phyloP scores from a whole-genome alignment of 2,888 invertebrate genomes.

The Ectemnius lituratus region DNA sequence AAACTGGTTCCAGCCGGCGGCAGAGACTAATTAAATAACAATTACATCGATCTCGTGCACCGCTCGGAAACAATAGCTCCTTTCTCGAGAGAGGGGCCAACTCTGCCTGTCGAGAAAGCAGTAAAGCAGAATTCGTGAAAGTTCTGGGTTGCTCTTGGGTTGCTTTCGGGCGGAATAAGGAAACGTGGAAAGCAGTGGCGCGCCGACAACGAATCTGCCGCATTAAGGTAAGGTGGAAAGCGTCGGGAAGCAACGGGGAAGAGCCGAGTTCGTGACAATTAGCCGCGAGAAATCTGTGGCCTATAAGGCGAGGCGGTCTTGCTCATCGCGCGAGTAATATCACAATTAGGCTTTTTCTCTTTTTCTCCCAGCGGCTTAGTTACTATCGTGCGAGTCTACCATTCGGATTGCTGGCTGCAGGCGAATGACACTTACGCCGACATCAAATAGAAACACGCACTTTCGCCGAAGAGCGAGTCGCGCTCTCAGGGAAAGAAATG shows the following conservation, averaged over 20 bases:
- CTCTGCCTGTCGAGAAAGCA: constrained; percentile 45
- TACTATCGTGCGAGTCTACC: not conserved
- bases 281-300: constrained; percentile 5
- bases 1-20: constrained; percentile 40
- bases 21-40: constrained; percentile 68
- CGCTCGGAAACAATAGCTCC: constrained; percentile 45
- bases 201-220: constrained; percentile 6
- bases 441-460: not conserved
- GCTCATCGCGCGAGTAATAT: not conserved
- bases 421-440: not conserved
- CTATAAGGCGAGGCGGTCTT: not conserved
- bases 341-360: not conserved
- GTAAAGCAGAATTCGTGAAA: constrained; percentile 60
- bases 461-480: constrained; percentile 12
- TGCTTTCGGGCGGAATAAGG: constrained; percentile 1
- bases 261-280: constrained; percentile 16
- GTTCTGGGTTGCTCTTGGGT: constrained; percentile 18
- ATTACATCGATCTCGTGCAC: constrained; percentile 53
- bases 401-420: too few species aligned
- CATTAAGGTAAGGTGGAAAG: constrained; percentile 7
- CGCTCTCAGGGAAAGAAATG: constrained; percentile 16
- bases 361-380: not conserved
- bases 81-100: constrained; percentile 23
- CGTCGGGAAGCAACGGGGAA: not conserved
- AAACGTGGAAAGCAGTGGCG: constrained; percentile 5